These are phyloP conservation scores for Cryptoleucopteryx plumbea DNA, from an alignment of 2,113 vertebrate species.

Conservation along the genomic window DNA sequence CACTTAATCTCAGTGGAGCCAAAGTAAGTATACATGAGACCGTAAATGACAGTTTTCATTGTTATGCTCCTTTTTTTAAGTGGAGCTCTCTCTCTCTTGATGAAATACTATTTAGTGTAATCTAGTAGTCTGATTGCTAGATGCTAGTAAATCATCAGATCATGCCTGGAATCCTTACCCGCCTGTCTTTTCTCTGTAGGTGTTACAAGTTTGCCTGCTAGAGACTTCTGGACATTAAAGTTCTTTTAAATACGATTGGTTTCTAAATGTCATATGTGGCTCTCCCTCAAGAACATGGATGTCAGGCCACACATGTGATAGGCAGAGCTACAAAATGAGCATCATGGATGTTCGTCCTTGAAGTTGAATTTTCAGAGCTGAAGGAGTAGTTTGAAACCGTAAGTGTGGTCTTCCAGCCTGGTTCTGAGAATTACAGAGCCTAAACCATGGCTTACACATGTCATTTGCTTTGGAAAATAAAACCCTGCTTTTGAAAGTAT, in stretches of 20 bases:
- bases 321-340: neutral
- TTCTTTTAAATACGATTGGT: neutral
- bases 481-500: neutral
- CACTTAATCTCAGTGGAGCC: neutral
- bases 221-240: neutral
- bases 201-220: neutral
- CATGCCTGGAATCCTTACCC: neutral
- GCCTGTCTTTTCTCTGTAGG: neutral
- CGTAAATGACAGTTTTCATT: neutral
- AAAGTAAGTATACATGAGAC: neutral
- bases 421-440: neutral
- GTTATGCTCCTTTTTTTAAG: neutral
- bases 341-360: neutral
- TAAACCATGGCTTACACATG: fast-evolving
- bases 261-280: neutral
- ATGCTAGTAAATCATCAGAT: neutral
- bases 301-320: neutral
- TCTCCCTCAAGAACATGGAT: neutral
- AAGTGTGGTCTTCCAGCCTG: neutral
- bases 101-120: neutral
- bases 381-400: neutral
- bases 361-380: neutral
- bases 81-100: neutral
- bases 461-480: neutral
- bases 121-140: neutral